Evolutionary conservation across 2,113 vertebrate species (phyloP).

Genomic region (Leptobrachium leishanense): DNA sequence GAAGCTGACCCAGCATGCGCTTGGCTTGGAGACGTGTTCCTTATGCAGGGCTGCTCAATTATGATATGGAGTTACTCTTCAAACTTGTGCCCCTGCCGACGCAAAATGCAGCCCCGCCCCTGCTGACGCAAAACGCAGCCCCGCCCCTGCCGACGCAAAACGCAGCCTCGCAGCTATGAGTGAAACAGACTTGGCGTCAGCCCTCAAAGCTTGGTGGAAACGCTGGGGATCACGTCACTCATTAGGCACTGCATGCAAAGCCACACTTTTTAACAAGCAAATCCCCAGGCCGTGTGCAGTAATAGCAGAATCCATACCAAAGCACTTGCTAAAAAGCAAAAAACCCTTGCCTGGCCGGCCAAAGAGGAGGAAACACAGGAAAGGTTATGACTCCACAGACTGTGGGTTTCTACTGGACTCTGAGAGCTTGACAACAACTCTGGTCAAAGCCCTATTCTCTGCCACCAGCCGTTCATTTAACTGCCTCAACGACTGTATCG

Average conservation of each 20-base stretch:
- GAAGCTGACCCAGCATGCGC: too few species aligned
- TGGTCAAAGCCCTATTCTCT: conserved; percentile 96
- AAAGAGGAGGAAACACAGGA: conserved; percentile 77
- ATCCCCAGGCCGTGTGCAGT: conserved; percentile 65
- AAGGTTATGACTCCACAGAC: conserved; percentile 82
- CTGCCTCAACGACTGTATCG: conserved; percentile 91
- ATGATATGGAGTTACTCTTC: too few species aligned
- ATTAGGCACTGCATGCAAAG: conserved; percentile 61
- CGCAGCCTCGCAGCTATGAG: too few species aligned
- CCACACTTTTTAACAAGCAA: conserved; percentile 53
- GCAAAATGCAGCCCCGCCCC: too few species aligned
- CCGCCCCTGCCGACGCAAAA: too few species aligned
- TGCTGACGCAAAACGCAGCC: too few species aligned
- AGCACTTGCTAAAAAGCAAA: conserved; percentile 66
- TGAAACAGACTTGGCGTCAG: too few species aligned
- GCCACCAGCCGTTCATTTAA: conserved; percentile 94
- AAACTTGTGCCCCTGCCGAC: too few species aligned
- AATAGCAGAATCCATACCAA: conserved; percentile 64
- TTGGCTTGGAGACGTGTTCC: too few species aligned
- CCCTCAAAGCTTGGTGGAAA: not conserved
- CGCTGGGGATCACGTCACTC: conserved; percentile 27
- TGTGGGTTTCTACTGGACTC: conserved; percentile 86
- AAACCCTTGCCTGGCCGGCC: conserved; percentile 90
- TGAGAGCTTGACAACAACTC: conserved; percentile 91
- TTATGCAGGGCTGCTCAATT: too few species aligned